Conservation (phyloP, 2,113 vertebrate genomes). For the Malurus alboscapulatus region DNA sequence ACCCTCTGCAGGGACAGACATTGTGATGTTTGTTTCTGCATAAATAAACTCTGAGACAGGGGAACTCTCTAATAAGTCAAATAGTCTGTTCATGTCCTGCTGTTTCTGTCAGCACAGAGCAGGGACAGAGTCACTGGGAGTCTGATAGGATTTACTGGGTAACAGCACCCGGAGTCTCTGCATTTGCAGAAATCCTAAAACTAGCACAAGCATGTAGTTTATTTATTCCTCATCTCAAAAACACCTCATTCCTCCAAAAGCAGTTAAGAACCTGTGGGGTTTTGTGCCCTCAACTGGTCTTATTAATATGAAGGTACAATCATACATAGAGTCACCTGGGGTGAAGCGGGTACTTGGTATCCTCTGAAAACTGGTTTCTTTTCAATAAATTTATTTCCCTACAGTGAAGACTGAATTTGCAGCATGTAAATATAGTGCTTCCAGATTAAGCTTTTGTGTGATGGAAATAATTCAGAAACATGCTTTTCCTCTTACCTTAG, state of each 20-base stretch:
- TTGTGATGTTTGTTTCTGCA: not conserved
- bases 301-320: not conserved
- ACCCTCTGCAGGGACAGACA: not conserved
- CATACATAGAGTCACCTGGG: not conserved
- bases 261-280: too few relatives aligned
- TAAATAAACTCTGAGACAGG: not conserved
- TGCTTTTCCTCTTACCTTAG: not conserved
- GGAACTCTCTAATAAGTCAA: not conserved
- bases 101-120: not conserved
- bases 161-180: not conserved
- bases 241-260: rapidly evolving
- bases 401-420: not conserved
- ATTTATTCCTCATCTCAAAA: not conserved
- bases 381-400: not conserved
- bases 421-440: not conserved
- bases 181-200: not conserved
- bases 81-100: not conserved
- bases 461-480: not conserved
- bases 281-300: not conserved
- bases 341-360: not conserved
- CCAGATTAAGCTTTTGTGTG: not conserved
- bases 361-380: not conserved
- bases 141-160: not conserved
- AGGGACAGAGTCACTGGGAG: not conserved
- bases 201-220: not conserved